Percentiles rank a stretch among this genome's conserved stretches.
Conservation (phyloP, 2,113 vertebrate species). For the Ranitomeya imitator region DNA sequence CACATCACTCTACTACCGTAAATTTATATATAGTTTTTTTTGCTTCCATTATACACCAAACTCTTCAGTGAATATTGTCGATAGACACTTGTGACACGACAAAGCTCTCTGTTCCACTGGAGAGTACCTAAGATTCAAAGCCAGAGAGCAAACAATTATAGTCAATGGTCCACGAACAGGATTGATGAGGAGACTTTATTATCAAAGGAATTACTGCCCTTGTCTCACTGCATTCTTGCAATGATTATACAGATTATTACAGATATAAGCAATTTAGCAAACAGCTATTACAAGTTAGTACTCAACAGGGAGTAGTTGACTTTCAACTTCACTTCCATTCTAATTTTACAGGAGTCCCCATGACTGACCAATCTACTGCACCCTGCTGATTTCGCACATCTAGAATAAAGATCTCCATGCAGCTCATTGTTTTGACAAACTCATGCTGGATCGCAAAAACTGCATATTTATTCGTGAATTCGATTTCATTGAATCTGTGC, state of each 20-base stretch:
- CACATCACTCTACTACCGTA: too few relatives aligned
- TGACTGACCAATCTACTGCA: constrained; percentile 20
- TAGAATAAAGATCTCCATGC: not conserved
- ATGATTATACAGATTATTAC: not conserved
- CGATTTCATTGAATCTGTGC: not conserved
- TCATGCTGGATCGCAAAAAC: not conserved
- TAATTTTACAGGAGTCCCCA: constrained; percentile 2
- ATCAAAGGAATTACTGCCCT: constrained; percentile 4
- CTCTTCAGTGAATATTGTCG: not conserved
- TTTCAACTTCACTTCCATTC: constrained; percentile 20
- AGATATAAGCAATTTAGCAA: not conserved
- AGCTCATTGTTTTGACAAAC: not conserved
- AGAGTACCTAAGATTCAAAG: not conserved
- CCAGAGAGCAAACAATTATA: constrained; percentile 17
- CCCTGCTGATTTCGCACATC: not conserved
- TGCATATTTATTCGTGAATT: not conserved
- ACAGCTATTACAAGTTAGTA: not conserved
- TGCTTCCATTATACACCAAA: not conserved
- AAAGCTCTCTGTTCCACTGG: not conserved
- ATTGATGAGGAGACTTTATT: constrained; percentile 2
- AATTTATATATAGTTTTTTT: not conserved
- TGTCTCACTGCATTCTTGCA: not conserved
- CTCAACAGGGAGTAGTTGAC: not conserved
- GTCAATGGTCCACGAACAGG: not conserved
- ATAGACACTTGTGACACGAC: not conserved